Base-by-base conservation (phyloP, 2,797 vertebrate species). In the Lophius americanus region DNA sequence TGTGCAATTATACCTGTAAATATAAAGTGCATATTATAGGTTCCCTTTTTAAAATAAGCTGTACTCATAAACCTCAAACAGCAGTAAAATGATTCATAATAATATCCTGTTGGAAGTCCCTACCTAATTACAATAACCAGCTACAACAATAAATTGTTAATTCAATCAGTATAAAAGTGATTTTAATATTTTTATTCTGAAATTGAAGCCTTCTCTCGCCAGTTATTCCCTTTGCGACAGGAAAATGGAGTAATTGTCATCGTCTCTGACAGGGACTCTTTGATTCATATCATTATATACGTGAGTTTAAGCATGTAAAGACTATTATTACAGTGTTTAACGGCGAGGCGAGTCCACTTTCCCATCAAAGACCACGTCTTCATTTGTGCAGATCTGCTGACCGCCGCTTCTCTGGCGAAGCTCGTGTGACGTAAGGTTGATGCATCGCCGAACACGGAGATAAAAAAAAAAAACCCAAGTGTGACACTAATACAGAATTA, bases 401-500 rank as follows among this genome's bases (percentile, higher is more conserved):
- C 43, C 56, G 7, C 7, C 44, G 1, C 48, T 44, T 8, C 23
- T 1, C 50, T 59, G 38, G 9, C 23, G 23, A 13, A 0, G n/a
- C 51, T 60, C 48, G 5, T n/a, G 60, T 65, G 13, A 51, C 39
- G 48, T 33, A 33, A 13, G 11, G 46, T 53, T 23, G 52, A 71
- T 64, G 49, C 43, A 36, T 51, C n/a, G 14, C 35, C 48, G 5
- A 61, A 42, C 2, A 67, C 51, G 23, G 23, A 23, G 23, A 23
- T 23, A 50, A 72, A 75, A 53, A 41, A 68, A 58, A 3, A 51
- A n/a, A 44, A n/a, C n/a, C 53, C 52, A 50, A 54, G 48, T 42
- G 1, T 68, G 61, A 71, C 59, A 68, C 39, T 35, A 42, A 64
- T 42, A 41, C 47, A 60, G 36, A 55, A 61, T 55, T 7, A 70